Conservation (phyloP, 2,888 invertebrate genomes). For the Mesorhabditis spiculigera region DNA sequence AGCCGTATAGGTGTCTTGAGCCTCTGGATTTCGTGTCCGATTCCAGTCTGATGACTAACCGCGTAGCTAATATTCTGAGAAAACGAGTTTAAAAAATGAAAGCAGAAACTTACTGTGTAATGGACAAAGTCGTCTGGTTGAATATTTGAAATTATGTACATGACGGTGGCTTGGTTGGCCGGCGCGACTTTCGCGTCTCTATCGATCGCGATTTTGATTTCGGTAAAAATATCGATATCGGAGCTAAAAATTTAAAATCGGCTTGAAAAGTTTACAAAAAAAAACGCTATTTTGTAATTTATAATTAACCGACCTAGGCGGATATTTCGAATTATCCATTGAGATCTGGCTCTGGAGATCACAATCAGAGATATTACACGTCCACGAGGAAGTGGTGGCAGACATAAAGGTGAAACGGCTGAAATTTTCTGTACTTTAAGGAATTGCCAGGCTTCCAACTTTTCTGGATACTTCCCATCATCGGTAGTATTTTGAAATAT, state of each 20-base stretch:
- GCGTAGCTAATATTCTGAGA: too few relatives aligned
- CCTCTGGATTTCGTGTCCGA: too few relatives aligned
- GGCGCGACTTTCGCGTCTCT: too few relatives aligned
- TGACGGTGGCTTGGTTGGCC: too few relatives aligned
- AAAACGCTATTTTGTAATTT: neutral
- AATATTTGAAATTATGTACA: too few relatives aligned
- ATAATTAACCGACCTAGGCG: neutral
- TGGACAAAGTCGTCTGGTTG: too few relatives aligned
- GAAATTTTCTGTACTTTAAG: neutral
- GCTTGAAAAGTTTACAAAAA: too few relatives aligned
- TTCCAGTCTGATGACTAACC: too few relatives aligned
- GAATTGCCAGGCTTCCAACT: neutral
- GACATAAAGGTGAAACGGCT: neutral
- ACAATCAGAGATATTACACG: neutral
- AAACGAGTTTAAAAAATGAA: too few relatives aligned
- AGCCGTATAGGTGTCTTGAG: too few relatives aligned
- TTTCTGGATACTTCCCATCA: neutral
- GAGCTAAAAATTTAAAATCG: neutral
- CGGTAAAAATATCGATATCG: neutral
- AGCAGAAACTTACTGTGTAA: too few relatives aligned
- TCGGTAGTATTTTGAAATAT: neutral
- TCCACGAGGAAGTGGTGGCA: neutral
- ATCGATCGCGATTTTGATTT: neutral
- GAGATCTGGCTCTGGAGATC: slow-evolving; percentile 2
- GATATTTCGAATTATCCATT: slow-evolving; percentile 2